Evolutionary conservation across 2,797 vertebrate species (phyloP).

Genomic region (Buceros bicornis): DNA sequence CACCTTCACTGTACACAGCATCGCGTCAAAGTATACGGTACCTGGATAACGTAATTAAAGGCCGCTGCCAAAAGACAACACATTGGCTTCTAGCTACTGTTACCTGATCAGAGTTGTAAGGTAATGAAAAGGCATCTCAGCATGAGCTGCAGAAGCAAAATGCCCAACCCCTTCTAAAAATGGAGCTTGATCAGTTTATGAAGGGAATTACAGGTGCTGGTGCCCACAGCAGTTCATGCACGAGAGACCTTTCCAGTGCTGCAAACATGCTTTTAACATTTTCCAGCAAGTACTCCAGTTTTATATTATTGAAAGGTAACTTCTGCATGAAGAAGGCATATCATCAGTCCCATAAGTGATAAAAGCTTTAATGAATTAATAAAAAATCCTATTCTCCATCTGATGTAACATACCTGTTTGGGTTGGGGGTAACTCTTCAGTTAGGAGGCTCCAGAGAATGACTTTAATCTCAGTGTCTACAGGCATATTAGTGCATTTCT

Average conservation of each 20-base stretch:
- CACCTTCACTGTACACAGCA: background rate
- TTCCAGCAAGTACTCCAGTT: background rate
- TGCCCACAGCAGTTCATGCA: background rate
- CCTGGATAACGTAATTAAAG: background rate
- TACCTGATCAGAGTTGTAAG: background rate
- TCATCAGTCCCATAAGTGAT: background rate
- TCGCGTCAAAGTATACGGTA: background rate
- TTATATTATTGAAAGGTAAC: background rate
- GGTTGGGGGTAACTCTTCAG: background rate
- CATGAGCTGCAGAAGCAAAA: background rate
- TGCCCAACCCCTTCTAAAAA: background rate
- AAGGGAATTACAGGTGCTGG: background rate
- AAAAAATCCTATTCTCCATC: background rate
- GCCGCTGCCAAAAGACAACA: conserved; percentile 7
- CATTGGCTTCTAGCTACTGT: background rate
- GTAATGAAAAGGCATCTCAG: background rate
- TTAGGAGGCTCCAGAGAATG: background rate
- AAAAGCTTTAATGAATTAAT: background rate
- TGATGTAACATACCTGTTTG: background rate
- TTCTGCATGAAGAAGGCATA: background rate
- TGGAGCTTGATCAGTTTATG: background rate
- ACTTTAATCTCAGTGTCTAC: background rate
- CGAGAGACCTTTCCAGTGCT: background rate
- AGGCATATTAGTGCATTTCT: background rate
- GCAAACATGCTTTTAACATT: background rate